Evolutionary conservation across 2,888 invertebrate genomes (phyloP).

Genomic region (Trissolcus brochymenae): DNA sequence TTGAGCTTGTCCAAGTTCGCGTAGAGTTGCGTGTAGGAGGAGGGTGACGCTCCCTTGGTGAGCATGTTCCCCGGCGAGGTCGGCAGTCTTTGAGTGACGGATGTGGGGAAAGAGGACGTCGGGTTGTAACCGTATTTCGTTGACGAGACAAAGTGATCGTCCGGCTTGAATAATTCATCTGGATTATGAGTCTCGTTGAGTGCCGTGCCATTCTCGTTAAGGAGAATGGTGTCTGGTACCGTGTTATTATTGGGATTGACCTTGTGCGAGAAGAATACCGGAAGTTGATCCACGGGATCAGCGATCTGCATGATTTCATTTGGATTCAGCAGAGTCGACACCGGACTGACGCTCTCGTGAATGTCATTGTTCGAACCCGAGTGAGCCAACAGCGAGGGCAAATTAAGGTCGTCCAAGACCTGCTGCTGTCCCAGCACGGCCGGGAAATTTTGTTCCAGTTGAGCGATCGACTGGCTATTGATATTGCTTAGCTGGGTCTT

Average conservation of each 20-base stretch:
- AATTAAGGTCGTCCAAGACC: conserved; percentile 67
- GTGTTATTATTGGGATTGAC: conserved; percentile 66
- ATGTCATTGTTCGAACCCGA: conserved; percentile 68
- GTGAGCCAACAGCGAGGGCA: conserved; percentile 68
- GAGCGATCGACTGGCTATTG: conserved; percentile 58
- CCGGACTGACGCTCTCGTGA: conserved; percentile 63
- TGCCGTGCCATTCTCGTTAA: conserved; percentile 75
- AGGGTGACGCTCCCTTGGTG: too few relatives aligned
- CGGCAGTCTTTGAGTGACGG: conserved; percentile 30
- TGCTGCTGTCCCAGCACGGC: conserved; percentile 68
- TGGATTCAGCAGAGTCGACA: conserved; percentile 70
- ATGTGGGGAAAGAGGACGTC: conserved; percentile 22
- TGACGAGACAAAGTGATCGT: conserved; percentile 29
- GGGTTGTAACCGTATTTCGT: conserved; percentile 40
- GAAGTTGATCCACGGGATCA: conserved; percentile 74
- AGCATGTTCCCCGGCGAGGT: conserved; percentile 47
- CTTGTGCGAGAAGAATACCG: conserved; percentile 72
- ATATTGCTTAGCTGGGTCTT: conserved; percentile 62
- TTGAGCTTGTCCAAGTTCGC: conserved; percentile 58
- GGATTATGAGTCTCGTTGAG: conserved; percentile 74
- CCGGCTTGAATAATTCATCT: conserved; percentile 73
- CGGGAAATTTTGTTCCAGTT: conserved; percentile 66
- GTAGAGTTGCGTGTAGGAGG: conserved; percentile 59
- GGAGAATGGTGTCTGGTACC: conserved; percentile 74
- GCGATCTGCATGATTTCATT: conserved; percentile 74